A percentile compares a stretch with the other conserved stretches of the same genome.
These are phyloP conservation scores for Petromus typicus DNA, from an alignment of 2,113 vertebrate species.

Conservation along the genomic window DNA sequence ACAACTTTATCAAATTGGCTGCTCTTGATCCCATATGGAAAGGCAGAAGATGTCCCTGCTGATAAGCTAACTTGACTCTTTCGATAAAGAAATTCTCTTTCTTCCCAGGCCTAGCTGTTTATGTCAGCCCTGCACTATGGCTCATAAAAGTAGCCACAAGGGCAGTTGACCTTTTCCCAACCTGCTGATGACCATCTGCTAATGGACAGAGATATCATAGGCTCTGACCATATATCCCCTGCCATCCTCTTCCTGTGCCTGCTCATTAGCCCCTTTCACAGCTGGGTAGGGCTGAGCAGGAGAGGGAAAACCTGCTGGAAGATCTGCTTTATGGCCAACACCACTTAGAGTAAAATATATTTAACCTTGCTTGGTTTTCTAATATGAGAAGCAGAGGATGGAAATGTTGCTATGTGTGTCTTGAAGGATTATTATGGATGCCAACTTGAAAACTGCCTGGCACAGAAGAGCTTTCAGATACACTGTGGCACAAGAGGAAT, in stretches of 20 bases:
- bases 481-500: not conserved
- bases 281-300: not conserved
- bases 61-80: not conserved
- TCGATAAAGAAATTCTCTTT: not conserved
- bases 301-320: not conserved
- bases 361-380: conserved; percentile 49
- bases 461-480: not conserved
- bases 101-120: not conserved
- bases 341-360: not conserved
- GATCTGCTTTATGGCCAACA: not conserved
- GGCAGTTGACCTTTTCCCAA: not conserved
- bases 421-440: not conserved
- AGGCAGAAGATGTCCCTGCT: conserved; percentile 13
- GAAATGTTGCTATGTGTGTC: not conserved
- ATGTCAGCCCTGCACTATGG: not conserved
- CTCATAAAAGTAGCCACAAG: conserved; percentile 16
- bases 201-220: not conserved
- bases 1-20: not conserved
- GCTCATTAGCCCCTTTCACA: not conserved
- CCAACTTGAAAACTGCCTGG: not conserved
- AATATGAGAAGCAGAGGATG: conserved; percentile 13
- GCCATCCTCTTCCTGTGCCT: not conserved
- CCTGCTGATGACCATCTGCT: not conserved
- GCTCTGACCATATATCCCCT: not conserved
- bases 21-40: not conserved